A percentile compares a stretch with the other conserved stretches of the same genome.
Evolutionary conservation across 2,113 vertebrate species (phyloP).

Genomic region (Acanthochromis polyacanthus): DNA sequence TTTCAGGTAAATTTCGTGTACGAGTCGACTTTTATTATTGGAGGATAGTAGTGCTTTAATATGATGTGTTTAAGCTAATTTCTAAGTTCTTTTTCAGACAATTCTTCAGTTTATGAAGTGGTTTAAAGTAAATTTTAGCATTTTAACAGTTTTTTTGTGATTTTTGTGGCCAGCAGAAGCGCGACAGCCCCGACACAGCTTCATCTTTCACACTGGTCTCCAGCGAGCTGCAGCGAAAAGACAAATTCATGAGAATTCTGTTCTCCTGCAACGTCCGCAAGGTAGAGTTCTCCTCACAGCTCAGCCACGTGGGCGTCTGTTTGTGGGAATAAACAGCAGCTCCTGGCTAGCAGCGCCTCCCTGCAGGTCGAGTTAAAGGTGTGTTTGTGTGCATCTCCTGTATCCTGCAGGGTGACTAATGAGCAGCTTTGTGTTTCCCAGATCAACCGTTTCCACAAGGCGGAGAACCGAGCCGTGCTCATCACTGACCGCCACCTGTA

Average conservation of each 20-base stretch:
- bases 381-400: not conserved
- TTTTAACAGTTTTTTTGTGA: not conserved
- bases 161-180: conserved; percentile 82
- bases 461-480: conserved; percentile 94
- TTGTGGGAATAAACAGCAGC: not conserved
- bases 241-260: conserved; percentile 97
- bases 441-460: conserved; percentile 97
- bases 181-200: conserved; percentile 86
- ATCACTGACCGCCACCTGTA: conserved; percentile 98
- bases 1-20: no score
- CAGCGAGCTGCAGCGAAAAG: conserved; percentile 94
- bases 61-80: no score
- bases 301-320: conserved; percentile 3
- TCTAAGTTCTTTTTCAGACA: not conserved
- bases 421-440: conserved; percentile 76
- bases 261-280: conserved; percentile 98
- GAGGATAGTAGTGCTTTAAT: no score
- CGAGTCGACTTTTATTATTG: no score
- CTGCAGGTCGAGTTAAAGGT: not conserved
- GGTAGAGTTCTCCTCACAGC: conserved; percentile 77
- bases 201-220: conserved; percentile 90
- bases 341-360: no score
- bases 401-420: conserved; percentile 34
- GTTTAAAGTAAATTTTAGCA: not conserved
- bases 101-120: not conserved